Evolutionary conservation across 2,113 vertebrate genomes (phyloP).

Genomic region (human): DNA sequence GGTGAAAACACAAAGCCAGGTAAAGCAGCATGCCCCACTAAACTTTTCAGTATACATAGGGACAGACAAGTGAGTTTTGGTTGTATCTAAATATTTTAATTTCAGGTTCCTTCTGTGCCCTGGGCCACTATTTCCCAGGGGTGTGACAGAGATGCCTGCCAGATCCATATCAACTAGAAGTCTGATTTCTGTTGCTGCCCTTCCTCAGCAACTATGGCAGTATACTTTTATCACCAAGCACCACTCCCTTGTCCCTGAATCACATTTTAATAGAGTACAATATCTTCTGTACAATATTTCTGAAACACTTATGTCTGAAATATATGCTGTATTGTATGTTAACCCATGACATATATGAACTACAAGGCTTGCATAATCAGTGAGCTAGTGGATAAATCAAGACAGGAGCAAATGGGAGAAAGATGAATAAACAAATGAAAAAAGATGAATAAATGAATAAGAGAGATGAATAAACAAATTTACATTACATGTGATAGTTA

Average conservation of each 20-base stretch:
- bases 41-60: background rate
- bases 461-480: background rate
- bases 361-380: background rate
- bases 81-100: background rate
- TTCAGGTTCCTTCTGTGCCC: background rate
- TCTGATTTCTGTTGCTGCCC: background rate
- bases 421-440: background rate
- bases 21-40: background rate
- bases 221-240: background rate
- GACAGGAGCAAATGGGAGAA: too few species aligned
- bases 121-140: background rate
- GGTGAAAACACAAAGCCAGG: slow-evolving; percentile 13
- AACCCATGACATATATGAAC: background rate
- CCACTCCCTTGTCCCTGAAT: background rate
- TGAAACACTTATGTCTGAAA: background rate
- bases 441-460: background rate
- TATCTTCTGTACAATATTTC: background rate
- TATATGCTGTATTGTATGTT: background rate
- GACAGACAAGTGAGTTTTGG: background rate
- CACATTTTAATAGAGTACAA: background rate
- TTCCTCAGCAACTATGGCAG: background rate
- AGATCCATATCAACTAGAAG: background rate
- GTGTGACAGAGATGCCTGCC: background rate
- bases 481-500: background rate
- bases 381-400: background rate